Evolutionary conservation across 2,888 invertebrate genomes (phyloP), one percentile per base, ranked within the genome.

Genomic region (Homarus gammarus): DNA sequence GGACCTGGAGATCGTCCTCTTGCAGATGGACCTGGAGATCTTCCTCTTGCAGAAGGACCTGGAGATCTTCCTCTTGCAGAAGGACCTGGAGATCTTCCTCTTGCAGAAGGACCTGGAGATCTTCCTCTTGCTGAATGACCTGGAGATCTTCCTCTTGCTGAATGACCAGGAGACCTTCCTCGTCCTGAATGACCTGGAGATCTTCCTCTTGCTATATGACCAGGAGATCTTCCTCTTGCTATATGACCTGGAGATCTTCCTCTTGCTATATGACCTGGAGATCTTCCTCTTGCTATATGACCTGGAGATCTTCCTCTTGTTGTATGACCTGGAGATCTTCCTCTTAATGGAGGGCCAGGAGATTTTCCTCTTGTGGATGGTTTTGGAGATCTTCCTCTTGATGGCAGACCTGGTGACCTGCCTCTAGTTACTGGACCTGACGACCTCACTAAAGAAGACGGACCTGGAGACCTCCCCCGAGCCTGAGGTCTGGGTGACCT

Each of bases 31-130:
- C 61, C 51, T 70, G 86, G 79, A 51, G 79, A 86, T 33, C 83
- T 70, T 36, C 31, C 72, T 61, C 79, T 86, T 68, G 40, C 18
- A 3, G 12, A 10, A 0, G 5, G 64, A n/a, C 86, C 68, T 64
- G 86, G 79, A 70, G 86, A 86, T 36, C 86, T 86, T 36, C 49
- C 83, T 72, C 83, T 70, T 40, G 31, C 27, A 8, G 40, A n/a
- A 36, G 18, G 83, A 27, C 72, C 49, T 36, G 72, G 72, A 33
- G 83, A 83, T 27, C 51, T 72, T 70, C 49, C 68, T 68, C 70
- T 82, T 44, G 40, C 44, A 40, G n/a, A 33, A 36, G 31, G 40
- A 3, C 56, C 38, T 64, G 78, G 78, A 33, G 85, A 68, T 36
- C 64, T 85, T n/a, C 38, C 31, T 75, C 75, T 75, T n/a, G 33